A percentile compares a stretch with the other conserved stretches of the same genome.
Conservation (phyloP, 2,113 vertebrate genomes). For the Scopus umbretta region DNA sequence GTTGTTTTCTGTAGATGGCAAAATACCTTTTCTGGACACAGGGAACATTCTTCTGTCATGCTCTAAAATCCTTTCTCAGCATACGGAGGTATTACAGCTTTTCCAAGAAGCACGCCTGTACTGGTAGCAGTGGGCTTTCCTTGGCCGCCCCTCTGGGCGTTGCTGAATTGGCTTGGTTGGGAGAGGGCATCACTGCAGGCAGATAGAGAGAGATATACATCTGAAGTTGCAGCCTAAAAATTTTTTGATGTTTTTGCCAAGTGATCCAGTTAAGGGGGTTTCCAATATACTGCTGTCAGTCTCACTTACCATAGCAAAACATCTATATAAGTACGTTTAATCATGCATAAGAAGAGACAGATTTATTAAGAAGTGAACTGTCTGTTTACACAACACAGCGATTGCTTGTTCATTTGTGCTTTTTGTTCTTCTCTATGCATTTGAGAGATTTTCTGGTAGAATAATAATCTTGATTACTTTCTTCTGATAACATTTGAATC, state of each 20-base stretch:
- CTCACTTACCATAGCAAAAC: neutral
- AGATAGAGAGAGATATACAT: too few species aligned
- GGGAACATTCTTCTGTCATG: rapidly evolving
- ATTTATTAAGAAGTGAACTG: neutral
- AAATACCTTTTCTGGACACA: neutral
- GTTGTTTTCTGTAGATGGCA: neutral
- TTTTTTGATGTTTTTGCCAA: neutral
- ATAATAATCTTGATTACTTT: neutral
- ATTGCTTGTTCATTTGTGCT: neutral
- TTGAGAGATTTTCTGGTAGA: neutral
- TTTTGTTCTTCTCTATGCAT: neutral
- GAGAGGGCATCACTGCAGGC: neutral
- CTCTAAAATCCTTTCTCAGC: neutral
- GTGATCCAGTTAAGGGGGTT: neutral
- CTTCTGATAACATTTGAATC: neutral
- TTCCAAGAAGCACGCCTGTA: rapidly evolving
- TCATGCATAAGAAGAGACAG: neutral
- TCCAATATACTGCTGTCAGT: neutral
- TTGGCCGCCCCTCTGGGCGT: rapidly evolving
- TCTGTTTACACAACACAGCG: neutral
- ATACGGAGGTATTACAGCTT: neutral
- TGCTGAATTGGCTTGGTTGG: neutral
- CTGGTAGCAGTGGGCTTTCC: neutral
- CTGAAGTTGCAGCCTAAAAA: neutral
- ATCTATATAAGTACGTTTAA: neutral